Conservation (phyloP, 2,888 invertebrate genomes). For the Sesia bembeciformis region DNA sequence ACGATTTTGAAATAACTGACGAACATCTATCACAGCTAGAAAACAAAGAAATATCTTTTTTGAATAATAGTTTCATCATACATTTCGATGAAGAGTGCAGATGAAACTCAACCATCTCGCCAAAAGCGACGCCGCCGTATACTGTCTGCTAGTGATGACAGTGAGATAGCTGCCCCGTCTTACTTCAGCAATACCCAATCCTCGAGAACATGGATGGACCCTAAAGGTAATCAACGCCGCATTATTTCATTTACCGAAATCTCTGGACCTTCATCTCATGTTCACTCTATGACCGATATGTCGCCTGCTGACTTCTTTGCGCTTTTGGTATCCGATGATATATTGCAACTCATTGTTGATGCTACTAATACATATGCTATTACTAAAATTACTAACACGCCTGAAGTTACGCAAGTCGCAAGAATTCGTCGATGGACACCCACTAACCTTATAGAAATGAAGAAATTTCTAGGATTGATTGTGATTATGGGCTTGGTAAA, state of each 20-base stretch:
- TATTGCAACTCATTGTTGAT: conserved; percentile 13
- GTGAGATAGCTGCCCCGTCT: conserved; percentile 1
- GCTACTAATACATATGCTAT: conserved; percentile 15
- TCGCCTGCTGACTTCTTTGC: conserved; percentile 13
- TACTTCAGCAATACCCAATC: not conserved
- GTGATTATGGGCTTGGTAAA: conserved; percentile 23
- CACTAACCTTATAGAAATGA: conserved; percentile 17
- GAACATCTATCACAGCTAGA: conserved; percentile 11
- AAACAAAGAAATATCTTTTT: conserved; percentile 14
- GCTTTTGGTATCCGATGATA: conserved; percentile 9
- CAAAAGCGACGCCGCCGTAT: conserved; percentile 7
- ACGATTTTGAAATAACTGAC: conserved; percentile 14
- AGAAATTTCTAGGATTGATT: conserved; percentile 19
- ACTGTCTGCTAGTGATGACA: conserved; percentile 8
- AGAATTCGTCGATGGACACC: conserved; percentile 15
- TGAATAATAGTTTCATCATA: conserved; percentile 12
- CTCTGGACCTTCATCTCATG: conserved; percentile 11
- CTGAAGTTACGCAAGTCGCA: conserved; percentile 12
- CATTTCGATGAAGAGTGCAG: conserved; percentile 11
- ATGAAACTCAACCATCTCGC: conserved; percentile 6
- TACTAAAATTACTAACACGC: conserved; percentile 8
- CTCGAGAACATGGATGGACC: conserved; percentile 11
- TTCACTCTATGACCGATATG: conserved; percentile 10
- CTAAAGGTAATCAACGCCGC: conserved; percentile 15
- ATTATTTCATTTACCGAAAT: conserved; percentile 17